Base-by-base conservation (phyloP, 1,140 invertebrate species). In the Monomorium pharaonis region DNA sequence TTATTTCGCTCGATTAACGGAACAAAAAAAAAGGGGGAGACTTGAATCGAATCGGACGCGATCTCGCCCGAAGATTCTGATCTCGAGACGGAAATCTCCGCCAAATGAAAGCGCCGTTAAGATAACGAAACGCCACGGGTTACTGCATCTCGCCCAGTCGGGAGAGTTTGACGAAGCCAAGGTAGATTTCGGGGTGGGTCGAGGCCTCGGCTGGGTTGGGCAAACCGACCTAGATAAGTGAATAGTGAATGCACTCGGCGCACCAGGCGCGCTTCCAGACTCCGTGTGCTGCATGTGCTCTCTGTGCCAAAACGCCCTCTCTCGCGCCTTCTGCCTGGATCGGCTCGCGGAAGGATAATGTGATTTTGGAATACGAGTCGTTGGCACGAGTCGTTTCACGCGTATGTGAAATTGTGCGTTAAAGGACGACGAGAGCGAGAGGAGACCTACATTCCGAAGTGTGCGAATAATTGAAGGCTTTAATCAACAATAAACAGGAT, bases 211-310 rank as follows among this genome's bases (percentile, higher is more conserved):
- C 75, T 90, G 86, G 89, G 86, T 90, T 90, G 88, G 88, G 86
- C 89, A 90, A 90, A 90, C 88, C 88, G 89, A 90, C 88, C 89
- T 86, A 90, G 88, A 90, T 90, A 87, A 85, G 72, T 90, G 88
- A 90, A 89, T 90, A 89, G 88, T 77, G 86, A 90, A 88, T 89
- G 88, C 76, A 85, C 85, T 84, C 78, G 65, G 60, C 69, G 65
- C 77, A 44, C 56, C 44, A 80, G 49, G 58, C 51, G 49, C 74
- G 44, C 70, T 88, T 56, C 63, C 49, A 84, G 70, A 56, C 83
- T 75, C 49, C 51, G 65, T 54, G 65, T 54, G 27, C 80, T 56
- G 77, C 72, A 81, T 74, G 60, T 60, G 58, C 10, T 47, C 21
- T 44, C 37, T 12, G 56, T 63, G 49, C 44, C 77, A 78, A 85